Base-by-base conservation (phyloP, 2,888 invertebrate genomes). In the Drosophila algonquin region DNA sequence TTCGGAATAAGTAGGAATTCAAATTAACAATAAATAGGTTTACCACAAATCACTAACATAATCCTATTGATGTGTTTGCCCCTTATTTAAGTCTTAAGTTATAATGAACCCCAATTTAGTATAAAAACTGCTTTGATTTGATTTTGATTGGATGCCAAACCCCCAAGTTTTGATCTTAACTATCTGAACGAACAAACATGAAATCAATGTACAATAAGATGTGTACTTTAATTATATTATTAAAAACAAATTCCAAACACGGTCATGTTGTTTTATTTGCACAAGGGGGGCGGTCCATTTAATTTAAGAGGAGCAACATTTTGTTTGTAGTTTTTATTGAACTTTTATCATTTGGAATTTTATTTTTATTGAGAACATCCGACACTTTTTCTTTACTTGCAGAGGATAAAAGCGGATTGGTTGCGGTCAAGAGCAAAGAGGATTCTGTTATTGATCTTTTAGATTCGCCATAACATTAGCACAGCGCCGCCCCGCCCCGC, bases 371-470 rank as follows among this genome's bases (percentile, higher is more conserved):
- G 47, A 65, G 60, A 65, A 59, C 52, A 68, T 10, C 74, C 68
- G 63, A 72, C 44, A 65, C 62, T 53, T 63, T 52, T 51, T 64
- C 62, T 71, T 77, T 57, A 61, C 53, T 65, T 71, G 78, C 68
- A 54, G 76, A 69, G 32, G 53, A 71, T 32, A 71, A 48, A 27
- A 63, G 63, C 50, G 60, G 44, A 55, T 35, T 53, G 44, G 24
- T 27, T 46, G 57, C 63, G 54, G 58, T 44, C 40, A 58, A 52
- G 65, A 68, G 71, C 46, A 88, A 83, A 76, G 79, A 81, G 54
- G 62, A 55, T 75, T 87, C 78, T 35, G 79, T 86, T 57, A 85
- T 87, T 74, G 86, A 79, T 54, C 79, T 86, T 73, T 61, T 73
- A 61, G 69, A 69, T 61, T 69, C 69, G 48, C 69, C 69, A n/a